Base-by-base conservation (phyloP, 2,797 vertebrate species). In the Fratercula arctica region DNA sequence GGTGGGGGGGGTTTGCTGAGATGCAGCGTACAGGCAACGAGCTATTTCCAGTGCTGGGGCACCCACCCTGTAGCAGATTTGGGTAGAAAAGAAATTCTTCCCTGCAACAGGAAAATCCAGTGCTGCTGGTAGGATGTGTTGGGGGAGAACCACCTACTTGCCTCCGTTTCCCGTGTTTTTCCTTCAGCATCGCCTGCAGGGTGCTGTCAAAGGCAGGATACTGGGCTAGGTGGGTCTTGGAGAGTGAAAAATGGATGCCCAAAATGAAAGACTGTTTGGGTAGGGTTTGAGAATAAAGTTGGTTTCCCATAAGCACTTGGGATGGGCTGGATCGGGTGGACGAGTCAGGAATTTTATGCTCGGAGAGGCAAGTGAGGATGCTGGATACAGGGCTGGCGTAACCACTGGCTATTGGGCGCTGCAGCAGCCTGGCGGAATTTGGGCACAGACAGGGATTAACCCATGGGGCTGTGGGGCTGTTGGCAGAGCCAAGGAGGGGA, bases 241-340 rank as follows among this genome's bases (percentile, higher is more conserved):
- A 54, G 70, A 18, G 53, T 56, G 72, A 39, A 48, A 87, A 82
- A 61, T 0, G 46, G 63, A 73, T 78, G 29, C 31, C 26, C 14
- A 23, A 48, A 41, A 24, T 16, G 16, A 56, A 79, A 69, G 15
- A 43, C n/a, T 59, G 8, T 25, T 73, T 28, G 39, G 4, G 51
- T 46, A 15, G 23, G 28, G 46, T 35, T 69, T 68, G 39, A 53
- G 77, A 73, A 79, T 39, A 14, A 78, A 85, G 33, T 20, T 43
- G 48, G 20, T 39, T 73, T 87, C 31, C 60, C 1, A 2, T 21
- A 33, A 63, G 3, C 7, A 1, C 39, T 45, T 0, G 0, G 41
- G 45, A 26, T 25, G 29, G 72, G 24, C 35, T 53, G 78, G 63
- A 6, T 83, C 0, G 3, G 28, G 26, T 45, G 45, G 54, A 6